Evolutionary conservation across 2,888 invertebrate species (phyloP).

Genomic region (Auanema sp.): DNA sequence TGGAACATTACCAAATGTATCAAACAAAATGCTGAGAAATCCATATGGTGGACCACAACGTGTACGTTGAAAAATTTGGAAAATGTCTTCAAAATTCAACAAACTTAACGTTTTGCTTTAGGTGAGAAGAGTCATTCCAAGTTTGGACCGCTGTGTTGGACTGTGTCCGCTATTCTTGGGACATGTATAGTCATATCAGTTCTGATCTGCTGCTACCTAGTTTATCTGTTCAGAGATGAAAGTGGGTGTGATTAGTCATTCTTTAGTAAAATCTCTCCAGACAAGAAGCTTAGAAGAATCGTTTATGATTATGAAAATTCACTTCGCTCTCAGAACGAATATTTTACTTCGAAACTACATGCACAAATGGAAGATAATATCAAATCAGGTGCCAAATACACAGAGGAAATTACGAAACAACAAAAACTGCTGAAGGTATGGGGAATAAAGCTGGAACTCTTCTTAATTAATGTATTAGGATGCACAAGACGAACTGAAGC

Average conservation of each 20-base stretch:
- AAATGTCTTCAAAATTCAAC: neutral
- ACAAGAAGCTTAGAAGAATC: conserved; percentile 25
- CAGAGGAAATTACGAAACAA: conserved; percentile 40
- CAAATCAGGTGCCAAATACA: conserved; percentile 30
- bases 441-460: neutral
- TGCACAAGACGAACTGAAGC: conserved; percentile 13
- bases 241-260: conserved; percentile 30
- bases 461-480: neutral
- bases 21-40: conserved; percentile 45
- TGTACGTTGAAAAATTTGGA: conserved; percentile 35
- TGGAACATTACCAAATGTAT: conserved; percentile 60
- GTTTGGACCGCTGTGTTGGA: conserved; percentile 44
- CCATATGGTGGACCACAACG: conserved; percentile 56
- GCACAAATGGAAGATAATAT: conserved; percentile 47
- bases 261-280: conserved; percentile 16
- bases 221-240: conserved; percentile 41
- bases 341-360: conserved; percentile 46
- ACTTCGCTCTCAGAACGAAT: conserved; percentile 45
- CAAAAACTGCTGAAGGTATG: conserved; percentile 29
- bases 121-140: conserved; percentile 26
- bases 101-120: conserved; percentile 14
- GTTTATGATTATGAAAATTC: conserved; percentile 27
- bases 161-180: conserved; percentile 33
- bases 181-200: conserved; percentile 26
- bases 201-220: conserved; percentile 24